Base-by-base conservation (phyloP, 2,113 vertebrate species). In the Petaurus breviceps region DNA sequence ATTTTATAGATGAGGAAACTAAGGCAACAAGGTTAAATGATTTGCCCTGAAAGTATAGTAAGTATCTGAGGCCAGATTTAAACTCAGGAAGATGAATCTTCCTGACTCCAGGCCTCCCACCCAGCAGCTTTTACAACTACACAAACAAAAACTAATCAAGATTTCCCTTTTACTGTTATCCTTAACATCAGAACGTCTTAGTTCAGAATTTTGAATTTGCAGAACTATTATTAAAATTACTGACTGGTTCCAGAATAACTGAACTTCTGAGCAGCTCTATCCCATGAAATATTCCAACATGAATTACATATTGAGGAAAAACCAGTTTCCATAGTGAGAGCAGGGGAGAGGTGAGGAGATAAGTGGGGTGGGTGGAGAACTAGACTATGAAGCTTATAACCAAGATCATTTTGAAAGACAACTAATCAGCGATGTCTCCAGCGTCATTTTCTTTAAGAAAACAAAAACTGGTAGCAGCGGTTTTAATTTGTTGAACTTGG, bases 101-200 rank as follows among this genome's bases (percentile, higher is more conserved):
- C 61, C 31, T 68, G 61, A 37, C 14, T 16, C 12, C 3, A 68
- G 61, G 12, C 31, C 1, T 12, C 28, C 31, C 12, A 68, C 28
- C 31, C 3, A 68, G 31, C 61, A 98, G 94, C 96, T 96, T 98
- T 96, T 93, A 55, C 91, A 90, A 91, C 89, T 95, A 96, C 93
- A 96, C 96, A 96, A 96, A 98, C 93, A 95, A 96, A 96, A 97
- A 96, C n/a, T 92, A 28, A 77, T 24, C 92, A 97, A 54, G 94
- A 94, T 92, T 96, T 97, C 94, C 90, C 57, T 92, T 90, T 94
- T 97, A 95, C 89, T 95, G 95, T 92, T 61, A 97, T 92, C 94
- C 95, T 96, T 95, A 97, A 96, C 93, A 96, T 95, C 94, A 95
- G 51, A 12, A 43, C 28, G 84, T 91, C 77, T 1, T 89, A 90